Evolutionary conservation across 2,888 invertebrate genomes (phyloP).

Genomic region (Cephus rjabovi): DNA sequence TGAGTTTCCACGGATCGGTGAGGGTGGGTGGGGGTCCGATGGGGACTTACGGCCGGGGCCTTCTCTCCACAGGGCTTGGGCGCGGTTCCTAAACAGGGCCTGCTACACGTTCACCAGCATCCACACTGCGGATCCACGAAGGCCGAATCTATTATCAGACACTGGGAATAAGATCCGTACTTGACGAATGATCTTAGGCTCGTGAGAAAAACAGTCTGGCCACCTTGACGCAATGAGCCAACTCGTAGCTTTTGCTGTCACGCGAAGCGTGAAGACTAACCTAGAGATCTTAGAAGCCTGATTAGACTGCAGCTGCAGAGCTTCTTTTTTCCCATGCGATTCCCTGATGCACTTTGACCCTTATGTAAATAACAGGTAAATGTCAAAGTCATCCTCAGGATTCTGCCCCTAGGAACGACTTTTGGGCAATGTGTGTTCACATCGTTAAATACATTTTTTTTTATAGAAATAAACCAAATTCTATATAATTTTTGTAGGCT

Average conservation of each 20-base stretch:
- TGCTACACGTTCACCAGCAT: conserved; percentile 4
- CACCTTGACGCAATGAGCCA: conserved; percentile 22
- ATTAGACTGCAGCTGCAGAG: too few species aligned
- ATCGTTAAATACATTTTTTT: too few species aligned
- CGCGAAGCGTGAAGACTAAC: conserved; percentile 28
- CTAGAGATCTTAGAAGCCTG: conserved; percentile 35
- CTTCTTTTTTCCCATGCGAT: too few species aligned
- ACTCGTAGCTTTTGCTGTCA: neutral
- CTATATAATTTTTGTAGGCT: too few species aligned
- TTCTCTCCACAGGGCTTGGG: neutral
- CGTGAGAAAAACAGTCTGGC: conserved; percentile 45
- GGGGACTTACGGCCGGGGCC: too few species aligned
- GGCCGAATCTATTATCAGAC: conserved; percentile 50
- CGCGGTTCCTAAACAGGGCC: conserved; percentile 3
- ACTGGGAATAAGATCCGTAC: conserved; percentile 10
- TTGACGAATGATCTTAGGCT: conserved; percentile 15
- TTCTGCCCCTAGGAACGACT: too few species aligned
- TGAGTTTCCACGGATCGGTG: conserved; percentile 5
- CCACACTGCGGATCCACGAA: conserved; percentile 31
- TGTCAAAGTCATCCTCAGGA: too few species aligned
- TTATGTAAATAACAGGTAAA: too few species aligned
- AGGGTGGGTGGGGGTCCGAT: neutral
- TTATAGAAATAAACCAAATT: too few species aligned
- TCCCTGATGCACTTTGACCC: too few species aligned
- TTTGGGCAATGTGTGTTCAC: too few species aligned